A percentile compares a stretch with the other conserved stretches of the same genome.
Conservation (phyloP, 1,140 invertebrate genomes). For the Caenorhabditis briggsae region DNA sequence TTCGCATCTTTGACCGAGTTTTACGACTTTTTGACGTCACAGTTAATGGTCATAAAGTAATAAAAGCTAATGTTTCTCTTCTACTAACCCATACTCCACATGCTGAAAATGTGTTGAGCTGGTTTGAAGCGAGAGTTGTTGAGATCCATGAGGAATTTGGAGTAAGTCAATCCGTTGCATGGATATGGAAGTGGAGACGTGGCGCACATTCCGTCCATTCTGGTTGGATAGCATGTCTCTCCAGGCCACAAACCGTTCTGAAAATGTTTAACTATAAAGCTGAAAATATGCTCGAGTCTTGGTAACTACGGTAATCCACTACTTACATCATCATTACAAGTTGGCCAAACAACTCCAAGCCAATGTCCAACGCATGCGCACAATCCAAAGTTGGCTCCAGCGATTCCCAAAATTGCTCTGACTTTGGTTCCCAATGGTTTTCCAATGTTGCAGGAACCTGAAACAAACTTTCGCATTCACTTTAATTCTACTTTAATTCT, state of each 20-base stretch:
- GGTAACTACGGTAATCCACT: neutral
- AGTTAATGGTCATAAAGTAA: neutral
- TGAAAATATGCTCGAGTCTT: no score
- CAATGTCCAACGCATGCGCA: slow-evolving; percentile 34
- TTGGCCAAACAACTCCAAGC: slow-evolving; percentile 39
- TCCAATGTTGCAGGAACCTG: slow-evolving; percentile 46
- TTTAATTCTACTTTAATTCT: neutral
- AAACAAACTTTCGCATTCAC: neutral
- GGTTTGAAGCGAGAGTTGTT: slow-evolving; percentile 27
- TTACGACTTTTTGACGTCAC: neutral
- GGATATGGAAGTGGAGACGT: slow-evolving; percentile 14
- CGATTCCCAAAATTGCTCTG: slow-evolving; percentile 20
- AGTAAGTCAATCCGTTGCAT: slow-evolving; percentile 44
- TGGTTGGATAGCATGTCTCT: slow-evolving; percentile 30
- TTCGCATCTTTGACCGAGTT: slow-evolving; percentile 25
- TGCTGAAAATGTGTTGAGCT: slow-evolving; percentile 51
- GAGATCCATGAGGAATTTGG: slow-evolving; percentile 30
- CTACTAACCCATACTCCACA: slow-evolving; percentile 43
- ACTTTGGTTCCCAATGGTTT: slow-evolving; percentile 46
- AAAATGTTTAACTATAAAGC: neutral
- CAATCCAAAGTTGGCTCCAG: slow-evolving; percentile 50
- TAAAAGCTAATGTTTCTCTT: neutral
- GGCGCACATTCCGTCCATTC: slow-evolving; percentile 34
- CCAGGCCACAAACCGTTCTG: slow-evolving; percentile 42
- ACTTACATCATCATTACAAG: slow-evolving; percentile 39